Conservation (phyloP, 2,797 vertebrate species). For the Tragelaphus oryx region DNA sequence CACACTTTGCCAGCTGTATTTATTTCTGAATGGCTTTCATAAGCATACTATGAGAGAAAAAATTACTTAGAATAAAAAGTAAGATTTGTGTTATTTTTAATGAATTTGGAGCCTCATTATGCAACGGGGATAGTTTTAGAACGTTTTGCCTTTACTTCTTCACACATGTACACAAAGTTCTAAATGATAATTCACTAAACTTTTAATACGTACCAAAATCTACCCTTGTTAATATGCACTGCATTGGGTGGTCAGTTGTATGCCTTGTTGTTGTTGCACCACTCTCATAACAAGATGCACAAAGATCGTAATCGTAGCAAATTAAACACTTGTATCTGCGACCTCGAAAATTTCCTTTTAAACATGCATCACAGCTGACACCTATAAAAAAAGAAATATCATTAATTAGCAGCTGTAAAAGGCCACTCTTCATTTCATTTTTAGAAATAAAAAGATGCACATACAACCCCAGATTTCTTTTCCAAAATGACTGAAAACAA, state of each 20-base stretch:
- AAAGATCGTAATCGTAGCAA: slow-evolving; percentile 99
- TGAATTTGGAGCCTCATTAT: background rate
- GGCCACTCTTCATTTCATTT: slow-evolving; percentile 1
- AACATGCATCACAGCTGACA: slow-evolving; percentile 99
- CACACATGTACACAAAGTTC: background rate
- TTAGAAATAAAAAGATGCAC: background rate
- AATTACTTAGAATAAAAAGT: background rate
- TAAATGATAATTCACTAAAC: background rate
- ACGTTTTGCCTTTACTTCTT: background rate
- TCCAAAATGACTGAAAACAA: slow-evolving; percentile 8
- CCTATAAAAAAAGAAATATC: slow-evolving; percentile 83
- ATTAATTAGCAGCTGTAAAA: slow-evolving; percentile 51
- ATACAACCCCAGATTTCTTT: background rate
- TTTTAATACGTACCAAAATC: slow-evolving; percentile 92
- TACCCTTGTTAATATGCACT: slow-evolving; percentile 99
- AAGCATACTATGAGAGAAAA: background rate
- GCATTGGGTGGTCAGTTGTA: slow-evolving; percentile 99
- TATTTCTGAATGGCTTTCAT: background rate
- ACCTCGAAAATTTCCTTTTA: slow-evolving; percentile 99
- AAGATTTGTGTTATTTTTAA: slow-evolving; percentile 4
- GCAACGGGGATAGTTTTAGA: background rate
- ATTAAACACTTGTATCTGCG: slow-evolving; percentile 99
- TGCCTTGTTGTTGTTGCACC: slow-evolving; percentile 98
- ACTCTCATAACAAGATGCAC: slow-evolving; percentile 99
- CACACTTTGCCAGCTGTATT: background rate